phyloP scores from a whole-genome alignment of 2,113 vertebrate genomes.

The Tauraco erythrolophus region DNA sequence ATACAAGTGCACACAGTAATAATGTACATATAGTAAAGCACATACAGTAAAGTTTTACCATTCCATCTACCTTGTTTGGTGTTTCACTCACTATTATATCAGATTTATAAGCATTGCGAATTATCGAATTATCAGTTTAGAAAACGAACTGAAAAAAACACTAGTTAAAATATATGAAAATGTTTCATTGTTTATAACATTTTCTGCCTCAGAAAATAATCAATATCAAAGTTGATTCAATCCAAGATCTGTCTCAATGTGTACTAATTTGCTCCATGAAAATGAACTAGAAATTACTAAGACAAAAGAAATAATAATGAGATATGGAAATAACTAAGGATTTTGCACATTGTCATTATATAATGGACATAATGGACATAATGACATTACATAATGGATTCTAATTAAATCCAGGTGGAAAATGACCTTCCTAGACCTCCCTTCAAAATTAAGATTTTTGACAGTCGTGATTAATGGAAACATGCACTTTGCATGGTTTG shows the following conservation, averaged over 20 bases:
- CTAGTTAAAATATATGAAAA: background rate
- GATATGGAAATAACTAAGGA: slow-evolving; percentile 16
- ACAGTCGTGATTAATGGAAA: slow-evolving; percentile 48
- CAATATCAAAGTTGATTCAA: background rate
- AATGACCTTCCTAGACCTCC: slow-evolving; percentile 57
- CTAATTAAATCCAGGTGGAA: slow-evolving; percentile 67
- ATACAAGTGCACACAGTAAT: background rate
- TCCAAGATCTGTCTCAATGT: background rate
- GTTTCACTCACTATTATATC: background rate
- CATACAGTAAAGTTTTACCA: background rate
- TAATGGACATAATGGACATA: slow-evolving; percentile 60
- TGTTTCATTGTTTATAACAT: background rate
- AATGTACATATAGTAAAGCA: background rate
- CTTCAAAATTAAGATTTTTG: slow-evolving; percentile 49
- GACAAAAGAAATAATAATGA: slow-evolving; percentile 7
- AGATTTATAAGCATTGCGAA: background rate
- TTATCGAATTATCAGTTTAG: background rate
- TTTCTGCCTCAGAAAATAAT: slow-evolving; percentile 2
- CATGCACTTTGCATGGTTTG: slow-evolving; percentile 61
- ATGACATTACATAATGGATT: slow-evolving; percentile 63
- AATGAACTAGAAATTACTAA: background rate
- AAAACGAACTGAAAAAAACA: background rate
- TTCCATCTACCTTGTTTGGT: slow-evolving; percentile 15
- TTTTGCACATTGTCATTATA: background rate
- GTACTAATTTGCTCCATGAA: background rate